Conservation (phyloP, 2,797 vertebrate genomes). For the Hyperoplus immaculatus region DNA sequence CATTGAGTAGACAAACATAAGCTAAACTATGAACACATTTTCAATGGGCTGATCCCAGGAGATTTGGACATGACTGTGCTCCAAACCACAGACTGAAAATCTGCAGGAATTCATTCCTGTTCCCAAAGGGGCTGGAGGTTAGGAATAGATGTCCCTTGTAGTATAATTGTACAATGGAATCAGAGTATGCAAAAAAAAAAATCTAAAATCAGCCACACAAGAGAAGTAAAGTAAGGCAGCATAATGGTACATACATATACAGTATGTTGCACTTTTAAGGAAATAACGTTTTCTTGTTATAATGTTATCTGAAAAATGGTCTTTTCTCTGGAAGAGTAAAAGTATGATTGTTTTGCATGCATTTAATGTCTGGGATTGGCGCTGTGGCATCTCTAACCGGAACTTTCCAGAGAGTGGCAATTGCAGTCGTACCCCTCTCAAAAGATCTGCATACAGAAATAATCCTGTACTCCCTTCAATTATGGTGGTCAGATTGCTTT, state of each 20-base stretch:
- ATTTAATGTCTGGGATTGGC: too few species aligned
- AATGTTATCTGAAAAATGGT: too few species aligned
- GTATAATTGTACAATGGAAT: slow-evolving; percentile 41
- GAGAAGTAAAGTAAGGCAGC: slow-evolving; percentile 27
- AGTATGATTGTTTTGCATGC: too few species aligned
- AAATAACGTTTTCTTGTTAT: too few species aligned
- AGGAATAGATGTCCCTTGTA: slow-evolving; percentile 46
- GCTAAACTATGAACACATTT: slow-evolving; percentile 27
- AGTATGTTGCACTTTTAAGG: too few species aligned
- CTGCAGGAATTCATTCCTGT: slow-evolving; percentile 41
- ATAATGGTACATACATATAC: not conserved
- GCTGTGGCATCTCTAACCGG: too few species aligned
- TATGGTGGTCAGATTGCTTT: slow-evolving; percentile 3
- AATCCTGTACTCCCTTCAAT: slow-evolving; percentile 21
- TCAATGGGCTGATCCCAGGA: slow-evolving; percentile 28
- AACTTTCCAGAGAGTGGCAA: too few species aligned
- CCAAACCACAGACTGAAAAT: slow-evolving; percentile 53
- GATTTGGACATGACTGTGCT: slow-evolving; percentile 35
- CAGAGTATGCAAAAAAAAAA: slow-evolving; percentile 16
- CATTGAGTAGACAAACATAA: not conserved
- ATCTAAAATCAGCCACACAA: slow-evolving; percentile 1
- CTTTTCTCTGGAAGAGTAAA: too few species aligned
- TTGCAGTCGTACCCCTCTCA: too few species aligned
- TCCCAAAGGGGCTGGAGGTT: slow-evolving; percentile 35
- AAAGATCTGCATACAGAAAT: slow-evolving; percentile 2